phyloP scores from a whole-genome alignment of 2,888 invertebrate genomes.

The Epinotia nisella region DNA sequence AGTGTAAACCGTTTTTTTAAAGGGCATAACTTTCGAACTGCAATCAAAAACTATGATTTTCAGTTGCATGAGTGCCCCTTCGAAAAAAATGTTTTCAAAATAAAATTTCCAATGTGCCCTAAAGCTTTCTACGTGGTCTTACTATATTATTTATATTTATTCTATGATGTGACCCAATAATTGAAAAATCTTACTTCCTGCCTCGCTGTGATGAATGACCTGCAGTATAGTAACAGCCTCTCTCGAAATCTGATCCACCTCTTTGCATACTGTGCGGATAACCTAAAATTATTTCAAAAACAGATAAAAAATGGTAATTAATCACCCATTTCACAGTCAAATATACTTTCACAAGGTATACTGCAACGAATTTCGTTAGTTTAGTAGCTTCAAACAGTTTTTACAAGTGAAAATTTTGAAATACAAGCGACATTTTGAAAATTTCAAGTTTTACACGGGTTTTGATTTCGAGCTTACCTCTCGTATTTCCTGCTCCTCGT shows the following conservation, averaged over 20 bases:
- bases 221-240: conserved; percentile 92
- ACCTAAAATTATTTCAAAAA: conserved; percentile 71
- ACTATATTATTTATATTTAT: too few species aligned
- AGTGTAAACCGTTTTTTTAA: too few species aligned
- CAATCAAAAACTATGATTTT: too few species aligned
- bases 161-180: too few species aligned
- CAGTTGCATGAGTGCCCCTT: too few species aligned
- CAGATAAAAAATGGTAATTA: neutral
- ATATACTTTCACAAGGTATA: neutral
- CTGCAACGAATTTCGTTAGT: too few species aligned
- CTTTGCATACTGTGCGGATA: conserved; percentile 88
- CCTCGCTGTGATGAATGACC: conserved; percentile 90
- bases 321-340: neutral
- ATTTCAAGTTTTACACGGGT: neutral
- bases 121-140: too few species aligned
- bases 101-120: too few species aligned
- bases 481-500: conserved; percentile 90
- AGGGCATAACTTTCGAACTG: too few species aligned
- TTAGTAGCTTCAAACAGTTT: neutral
- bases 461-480: conserved; percentile 84
- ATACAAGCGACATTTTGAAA: neutral
- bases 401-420: neutral
- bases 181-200: conserved; percentile 87
- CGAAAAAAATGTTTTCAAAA: too few species aligned
- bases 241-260: conserved; percentile 91